These are phyloP conservation scores for Chaetodon trifasciatus DNA, from an alignment of 2,797 vertebrate genomes.

Conservation along the genomic window DNA sequence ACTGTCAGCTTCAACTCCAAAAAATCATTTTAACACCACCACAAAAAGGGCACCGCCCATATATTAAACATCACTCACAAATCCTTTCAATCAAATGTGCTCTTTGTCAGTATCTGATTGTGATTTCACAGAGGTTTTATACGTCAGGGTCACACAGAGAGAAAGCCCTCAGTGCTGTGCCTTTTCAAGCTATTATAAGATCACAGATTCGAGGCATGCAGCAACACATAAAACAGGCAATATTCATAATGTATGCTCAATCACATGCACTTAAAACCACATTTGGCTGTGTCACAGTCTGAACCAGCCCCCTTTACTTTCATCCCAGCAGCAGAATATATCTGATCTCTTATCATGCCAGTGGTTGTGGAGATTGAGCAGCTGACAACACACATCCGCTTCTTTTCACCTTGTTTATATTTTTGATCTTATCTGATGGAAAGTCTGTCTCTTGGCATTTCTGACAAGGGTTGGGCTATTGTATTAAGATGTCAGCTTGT, in stretches of 20 bases:
- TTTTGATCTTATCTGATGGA: background rate
- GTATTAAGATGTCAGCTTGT: background rate
- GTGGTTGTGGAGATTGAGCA: background rate
- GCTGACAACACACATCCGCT: background rate
- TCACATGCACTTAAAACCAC: background rate
- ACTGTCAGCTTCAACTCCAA: background rate
- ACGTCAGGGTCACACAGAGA: background rate
- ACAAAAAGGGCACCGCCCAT: too few species aligned
- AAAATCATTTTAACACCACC: background rate
- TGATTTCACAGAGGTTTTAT: background rate
- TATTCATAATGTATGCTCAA: background rate
- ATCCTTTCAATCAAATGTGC: slow-evolving; percentile 36
- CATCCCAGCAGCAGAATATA: background rate
- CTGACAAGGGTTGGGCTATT: background rate
- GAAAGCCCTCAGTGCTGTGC: background rate
- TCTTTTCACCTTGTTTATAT: background rate
- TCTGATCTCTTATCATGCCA: background rate
- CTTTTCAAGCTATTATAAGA: background rate
- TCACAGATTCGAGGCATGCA: background rate
- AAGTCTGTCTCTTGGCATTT: background rate
- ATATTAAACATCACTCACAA: slow-evolving; percentile 38
- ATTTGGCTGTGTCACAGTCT: background rate
- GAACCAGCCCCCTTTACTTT: background rate
- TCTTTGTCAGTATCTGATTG: background rate
- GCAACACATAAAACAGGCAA: background rate